Evolutionary conservation across 1,140 invertebrate species (phyloP).

Genomic region (Chionoecetes opilio): DNA sequence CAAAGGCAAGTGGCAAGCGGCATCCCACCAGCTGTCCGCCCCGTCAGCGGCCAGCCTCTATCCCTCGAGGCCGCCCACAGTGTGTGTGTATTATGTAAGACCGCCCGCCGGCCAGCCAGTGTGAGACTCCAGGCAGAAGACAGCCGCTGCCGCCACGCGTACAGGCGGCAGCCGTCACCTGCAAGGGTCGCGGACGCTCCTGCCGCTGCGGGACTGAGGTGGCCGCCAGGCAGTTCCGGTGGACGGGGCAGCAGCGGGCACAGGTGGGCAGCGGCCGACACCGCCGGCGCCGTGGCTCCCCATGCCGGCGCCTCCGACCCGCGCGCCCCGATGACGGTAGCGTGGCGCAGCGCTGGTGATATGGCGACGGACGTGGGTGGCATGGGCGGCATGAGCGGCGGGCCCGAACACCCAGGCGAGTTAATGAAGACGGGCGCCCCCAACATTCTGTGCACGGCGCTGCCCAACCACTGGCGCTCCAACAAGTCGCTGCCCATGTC

Average conservation of each 20-base stretch:
- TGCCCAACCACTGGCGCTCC: constrained; percentile 75
- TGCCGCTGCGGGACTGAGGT: not conserved
- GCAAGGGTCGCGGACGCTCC: not conserved
- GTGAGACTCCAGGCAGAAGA: not conserved
- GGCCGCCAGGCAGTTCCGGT: not conserved
- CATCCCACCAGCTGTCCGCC: not conserved
- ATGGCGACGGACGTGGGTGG: constrained; percentile 77
- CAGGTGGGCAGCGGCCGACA: constrained; percentile 32
- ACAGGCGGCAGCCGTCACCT: constrained; percentile 34
- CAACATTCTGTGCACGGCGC: constrained; percentile 77
- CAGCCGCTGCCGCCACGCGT: not conserved
- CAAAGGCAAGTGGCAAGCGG: not conserved
- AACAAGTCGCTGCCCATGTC: constrained; percentile 78
- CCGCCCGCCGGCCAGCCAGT: not conserved
- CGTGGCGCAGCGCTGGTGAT: constrained; percentile 77
- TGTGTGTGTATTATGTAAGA: constrained; percentile 34
- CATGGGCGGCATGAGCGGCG: constrained; percentile 66
- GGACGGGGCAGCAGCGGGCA: not conserved
- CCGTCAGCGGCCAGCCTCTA: not conserved
- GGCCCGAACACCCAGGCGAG: constrained; percentile 71
- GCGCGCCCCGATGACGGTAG: constrained; percentile 78
- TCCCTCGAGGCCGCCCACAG: not conserved
- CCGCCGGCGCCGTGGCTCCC: constrained; percentile 74
- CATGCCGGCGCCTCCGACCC: constrained; percentile 76
- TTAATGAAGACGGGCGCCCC: constrained; percentile 74